A percentile compares a stretch with the other conserved stretches of the same genome.
Conservation (phyloP, 2,888 invertebrate species). For the Ypsolopha scabrella region DNA sequence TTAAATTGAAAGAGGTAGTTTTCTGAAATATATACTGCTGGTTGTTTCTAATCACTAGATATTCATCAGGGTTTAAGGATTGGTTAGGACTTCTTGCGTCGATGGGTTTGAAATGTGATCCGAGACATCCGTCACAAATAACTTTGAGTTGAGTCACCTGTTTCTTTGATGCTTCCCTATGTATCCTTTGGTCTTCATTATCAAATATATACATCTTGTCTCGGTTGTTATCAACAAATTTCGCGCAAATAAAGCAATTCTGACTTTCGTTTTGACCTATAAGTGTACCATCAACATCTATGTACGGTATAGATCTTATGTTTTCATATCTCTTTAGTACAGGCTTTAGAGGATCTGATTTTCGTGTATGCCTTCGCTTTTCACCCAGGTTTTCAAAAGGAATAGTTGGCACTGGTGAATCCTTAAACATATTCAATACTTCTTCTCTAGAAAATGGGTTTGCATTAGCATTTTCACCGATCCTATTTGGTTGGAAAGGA, state of each 20-base stretch:
- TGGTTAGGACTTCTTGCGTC: conserved; percentile 46
- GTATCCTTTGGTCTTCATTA: conserved; percentile 54
- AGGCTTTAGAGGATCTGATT: conserved; percentile 48
- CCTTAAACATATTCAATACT: conserved; percentile 57
- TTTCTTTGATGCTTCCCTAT: conserved; percentile 46
- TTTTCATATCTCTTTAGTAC: conserved; percentile 33
- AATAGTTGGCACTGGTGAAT: conserved; percentile 49
- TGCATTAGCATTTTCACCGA: conserved; percentile 29
- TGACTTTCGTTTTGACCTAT: conserved; percentile 36
- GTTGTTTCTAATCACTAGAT: conserved; percentile 54
- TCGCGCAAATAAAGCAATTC: conserved; percentile 50
- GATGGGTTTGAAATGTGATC: conserved; percentile 43
- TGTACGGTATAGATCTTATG: conserved; percentile 23
- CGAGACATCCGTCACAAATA: conserved; percentile 46
- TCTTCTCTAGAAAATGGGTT: conserved; percentile 43
- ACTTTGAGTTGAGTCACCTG: conserved; percentile 45
- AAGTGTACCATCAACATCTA: conserved; percentile 36
- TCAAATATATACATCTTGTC: conserved; percentile 57
- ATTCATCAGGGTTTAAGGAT: conserved; percentile 46
- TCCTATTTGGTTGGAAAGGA: conserved; percentile 11
- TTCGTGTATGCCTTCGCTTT: conserved; percentile 47
- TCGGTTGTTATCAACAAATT: conserved; percentile 32
- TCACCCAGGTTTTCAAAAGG: conserved; percentile 35
- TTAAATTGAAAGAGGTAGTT: conserved; percentile 26
- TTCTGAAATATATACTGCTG: conserved; percentile 59